Evolutionary conservation across 2,888 invertebrate genomes (phyloP).

Genomic region (Euclidia mi): DNA sequence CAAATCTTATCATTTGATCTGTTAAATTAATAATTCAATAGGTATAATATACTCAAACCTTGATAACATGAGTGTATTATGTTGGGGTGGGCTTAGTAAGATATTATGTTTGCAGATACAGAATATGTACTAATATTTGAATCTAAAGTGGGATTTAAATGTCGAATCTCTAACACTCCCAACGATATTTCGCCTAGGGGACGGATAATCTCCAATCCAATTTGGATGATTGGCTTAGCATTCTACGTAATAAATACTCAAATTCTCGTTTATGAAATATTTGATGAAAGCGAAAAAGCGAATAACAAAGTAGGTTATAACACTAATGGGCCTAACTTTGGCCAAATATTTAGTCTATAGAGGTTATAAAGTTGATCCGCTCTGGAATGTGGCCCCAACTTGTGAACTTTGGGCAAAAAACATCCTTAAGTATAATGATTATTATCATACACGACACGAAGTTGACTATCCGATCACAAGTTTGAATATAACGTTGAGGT

Average conservation of each 20-base stretch:
- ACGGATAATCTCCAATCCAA: slow-evolving; percentile 47
- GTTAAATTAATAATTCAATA: slow-evolving; percentile 55
- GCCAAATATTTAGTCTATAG: slow-evolving; percentile 27
- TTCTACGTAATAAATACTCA: slow-evolving; percentile 41
- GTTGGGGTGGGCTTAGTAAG: too few species aligned
- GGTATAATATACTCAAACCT: slow-evolving; percentile 26
- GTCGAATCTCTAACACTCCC: slow-evolving; percentile 33
- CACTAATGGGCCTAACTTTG: slow-evolving; percentile 26
- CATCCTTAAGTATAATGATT: slow-evolving; percentile 23
- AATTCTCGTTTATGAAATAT: slow-evolving; percentile 29
- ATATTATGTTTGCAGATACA: too few species aligned
- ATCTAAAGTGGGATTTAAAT: slow-evolving; percentile 16
- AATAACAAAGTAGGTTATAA: slow-evolving; percentile 21
- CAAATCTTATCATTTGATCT: slow-evolving; percentile 46
- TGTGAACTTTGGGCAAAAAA: slow-evolving; percentile 32
- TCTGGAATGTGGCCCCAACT: slow-evolving; percentile 32
- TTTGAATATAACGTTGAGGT: slow-evolving; percentile 14
- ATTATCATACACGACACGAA: slow-evolving; percentile 21
- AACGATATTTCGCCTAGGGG: slow-evolving; percentile 34
- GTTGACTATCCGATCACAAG: slow-evolving; percentile 31
- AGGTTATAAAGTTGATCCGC: slow-evolving; percentile 26
- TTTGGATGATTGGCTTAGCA: slow-evolving; percentile 47
- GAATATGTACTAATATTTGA: too few species aligned
- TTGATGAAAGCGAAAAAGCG: slow-evolving; percentile 22
- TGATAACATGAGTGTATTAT: too few species aligned